Base-by-base conservation (phyloP, 2,797 vertebrate genomes). In the Fundulus diaphanus region DNA sequence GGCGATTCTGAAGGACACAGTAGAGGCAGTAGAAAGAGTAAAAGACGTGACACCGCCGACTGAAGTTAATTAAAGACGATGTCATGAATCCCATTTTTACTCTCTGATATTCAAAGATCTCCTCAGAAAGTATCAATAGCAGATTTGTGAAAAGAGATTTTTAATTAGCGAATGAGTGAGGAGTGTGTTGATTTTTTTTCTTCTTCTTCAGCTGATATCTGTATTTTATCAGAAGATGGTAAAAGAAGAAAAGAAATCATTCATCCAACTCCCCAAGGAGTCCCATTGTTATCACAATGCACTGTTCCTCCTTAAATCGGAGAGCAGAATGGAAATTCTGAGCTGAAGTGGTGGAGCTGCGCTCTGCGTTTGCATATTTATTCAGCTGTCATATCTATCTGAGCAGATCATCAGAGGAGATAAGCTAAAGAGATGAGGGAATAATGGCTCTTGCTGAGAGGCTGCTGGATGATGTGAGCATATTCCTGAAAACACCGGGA, bases 361-460 rank as follows among this genome's bases (percentile, higher is more conserved):
- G 67, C 84, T 83, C 88, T 65, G 82, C 80, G 90, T 90, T 93
- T 94, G 91, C 93, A 94, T 94, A 95, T 94, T 94, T 95, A 94
- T 95, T 94, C 93, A 94, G 91, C 91, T 93, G 93, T 93, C 94
- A 94, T 89, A 90, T 94, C 93, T 94, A 94, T 95, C 94, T 87
- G 92, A 89, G 89, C 91, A 90, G 93, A 96, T 95, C 91, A 92
- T 95, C 92, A 91, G 90, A 86, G 87, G 90, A 92, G 94, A 95
- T 95, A 94, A 92, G 88, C 84, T 89, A 92, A 92, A 90, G 87
- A 92, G 91, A 94, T 92, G 92, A 93, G 90, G 90, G 91, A 93
- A 94, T 94, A 94, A 94, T 94, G 91, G 89, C 90, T 93, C 89
- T 91, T 9, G 83, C 89, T 90, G 89, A 92, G 89, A 88, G 88